A percentile compares a stretch with the other conserved stretches of the same genome.
phyloP scores from a whole-genome alignment of 2,797 vertebrate species.

The Lindbergichthys nudifrons region DNA sequence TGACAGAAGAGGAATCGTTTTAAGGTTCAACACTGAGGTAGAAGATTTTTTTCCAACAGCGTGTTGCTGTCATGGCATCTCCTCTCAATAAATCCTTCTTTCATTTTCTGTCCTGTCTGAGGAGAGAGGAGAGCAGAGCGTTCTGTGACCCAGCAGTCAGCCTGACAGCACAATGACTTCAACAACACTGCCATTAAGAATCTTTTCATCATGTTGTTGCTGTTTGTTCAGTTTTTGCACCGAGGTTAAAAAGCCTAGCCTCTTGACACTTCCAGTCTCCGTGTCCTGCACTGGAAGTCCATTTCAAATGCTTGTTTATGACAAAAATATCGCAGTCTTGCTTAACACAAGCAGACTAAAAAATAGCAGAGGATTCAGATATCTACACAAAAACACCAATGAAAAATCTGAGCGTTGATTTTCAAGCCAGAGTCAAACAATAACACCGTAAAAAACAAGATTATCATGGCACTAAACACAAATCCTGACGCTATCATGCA shows the following conservation, averaged over 20 bases:
- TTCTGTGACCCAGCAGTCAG: slow-evolving; percentile 48
- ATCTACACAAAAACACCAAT: slow-evolving; percentile 18
- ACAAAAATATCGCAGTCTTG: not conserved
- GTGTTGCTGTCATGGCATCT: not conserved
- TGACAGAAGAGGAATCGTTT: not conserved
- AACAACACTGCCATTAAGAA: slow-evolving; percentile 47
- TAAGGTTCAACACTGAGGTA: slow-evolving; percentile 8
- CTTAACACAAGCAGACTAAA: not conserved
- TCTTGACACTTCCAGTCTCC: slow-evolving; percentile 37
- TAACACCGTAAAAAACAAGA: slow-evolving; percentile 60
- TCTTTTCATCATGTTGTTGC: slow-evolving; percentile 33
- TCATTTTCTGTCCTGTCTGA: slow-evolving; percentile 24
- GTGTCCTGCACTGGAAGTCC: slow-evolving; percentile 22
- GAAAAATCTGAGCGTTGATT: slow-evolving; percentile 43
- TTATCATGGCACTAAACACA: slow-evolving; percentile 53
- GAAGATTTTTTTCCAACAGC: slow-evolving; percentile 25
- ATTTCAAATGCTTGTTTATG: slow-evolving; percentile 1
- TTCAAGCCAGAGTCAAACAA: slow-evolving; percentile 41
- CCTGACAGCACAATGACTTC: slow-evolving; percentile 42
- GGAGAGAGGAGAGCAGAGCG: slow-evolving; percentile 9
- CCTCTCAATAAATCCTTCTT: slow-evolving; percentile 22
- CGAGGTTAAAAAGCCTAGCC: slow-evolving; percentile 33
- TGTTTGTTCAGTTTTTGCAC: slow-evolving; percentile 27
- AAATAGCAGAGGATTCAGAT: not conserved
- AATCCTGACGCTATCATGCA: slow-evolving; percentile 56